A percentile compares a stretch with the other conserved stretches of the same genome.
Evolutionary conservation across 2,888 invertebrate genomes (phyloP).

Genomic region (Meliscaeva auricollis): DNA sequence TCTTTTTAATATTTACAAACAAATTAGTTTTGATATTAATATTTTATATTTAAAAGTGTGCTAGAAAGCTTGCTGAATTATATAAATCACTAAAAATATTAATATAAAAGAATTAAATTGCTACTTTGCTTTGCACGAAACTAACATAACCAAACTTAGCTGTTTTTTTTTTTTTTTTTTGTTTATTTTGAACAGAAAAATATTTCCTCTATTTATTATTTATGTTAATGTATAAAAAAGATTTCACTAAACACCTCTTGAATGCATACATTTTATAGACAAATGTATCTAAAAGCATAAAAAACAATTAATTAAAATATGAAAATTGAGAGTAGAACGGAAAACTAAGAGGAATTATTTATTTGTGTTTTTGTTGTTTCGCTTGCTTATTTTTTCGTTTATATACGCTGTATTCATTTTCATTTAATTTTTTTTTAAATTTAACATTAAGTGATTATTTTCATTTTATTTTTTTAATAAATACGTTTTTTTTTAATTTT

Average conservation of each 20-base stretch:
- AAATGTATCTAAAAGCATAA: slow-evolving; percentile 45
- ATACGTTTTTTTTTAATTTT: slow-evolving; percentile 45
- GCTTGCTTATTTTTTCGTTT: slow-evolving; percentile 57
- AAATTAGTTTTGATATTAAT: slow-evolving; percentile 51
- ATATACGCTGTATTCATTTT: slow-evolving; percentile 51
- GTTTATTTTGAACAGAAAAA: slow-evolving; percentile 20
- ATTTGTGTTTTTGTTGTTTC: slow-evolving; percentile 61
- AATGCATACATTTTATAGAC: slow-evolving; percentile 39
- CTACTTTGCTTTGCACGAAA: slow-evolving; percentile 69
- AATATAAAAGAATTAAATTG: slow-evolving; percentile 30
- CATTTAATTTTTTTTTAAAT: slow-evolving; percentile 48
- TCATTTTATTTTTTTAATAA: slow-evolving; percentile 36
- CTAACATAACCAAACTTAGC: slow-evolving; percentile 56
- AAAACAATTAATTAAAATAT: slow-evolving; percentile 23
- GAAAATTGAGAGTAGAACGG: slow-evolving; percentile 49
- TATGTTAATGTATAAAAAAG: slow-evolving; percentile 23
- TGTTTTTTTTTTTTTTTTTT: slow-evolving; percentile 21
- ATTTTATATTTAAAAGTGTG: slow-evolving; percentile 47
- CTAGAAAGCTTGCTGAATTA: slow-evolving; percentile 53
- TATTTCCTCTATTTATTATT: slow-evolving; percentile 42
- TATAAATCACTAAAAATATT: slow-evolving; percentile 29
- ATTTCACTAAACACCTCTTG: slow-evolving; percentile 20
- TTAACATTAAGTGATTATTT: slow-evolving; percentile 67
- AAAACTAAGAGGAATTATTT: slow-evolving; percentile 54
- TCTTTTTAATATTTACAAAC: slow-evolving; percentile 71